Evolutionary conservation across 2,113 vertebrate genomes (phyloP), one percentile per base, ranked within the genome.

Genomic region (Sula dactylatra): DNA sequence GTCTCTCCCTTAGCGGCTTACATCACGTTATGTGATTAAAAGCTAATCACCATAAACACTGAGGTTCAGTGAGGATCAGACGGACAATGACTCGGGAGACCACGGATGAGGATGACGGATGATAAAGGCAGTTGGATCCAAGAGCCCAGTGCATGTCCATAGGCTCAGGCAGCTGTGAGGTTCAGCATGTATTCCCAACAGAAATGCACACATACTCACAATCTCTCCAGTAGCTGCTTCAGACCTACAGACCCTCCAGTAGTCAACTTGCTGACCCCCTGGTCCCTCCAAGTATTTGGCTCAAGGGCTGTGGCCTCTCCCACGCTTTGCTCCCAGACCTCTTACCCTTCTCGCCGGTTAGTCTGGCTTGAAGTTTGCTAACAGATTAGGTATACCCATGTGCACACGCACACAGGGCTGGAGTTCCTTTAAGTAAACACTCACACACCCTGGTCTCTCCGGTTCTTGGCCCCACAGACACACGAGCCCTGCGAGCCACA

Each of bases 401-500:
- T 13, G 38, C 21, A 16, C n/a, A 17, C 9, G 25, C 7, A 18
- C 13, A 7, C 12, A 38, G 83, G 55, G n/a, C 14, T 27, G 32
- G 19, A 11, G 24, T 1, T 81, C 62, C 47, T 54, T 54, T 20
- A 40, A 31, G 64, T 85, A 36, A 73, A 34, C 47, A 34, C 21
- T 22, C 56, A 21, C 25, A 21, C 14, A 2, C 11, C 32, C 49
- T 26, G 50, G 3, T 40, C 10, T 49, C n/a, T 31, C 17, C 14
- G 5, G 38, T 4, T 21, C 29, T 44, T 59, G 69, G 12, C 8
- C 18, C 11, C 65, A 84, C 26, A 24, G 42, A 34, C 27, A 64
- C 42, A 44, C 0, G 1, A 77, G 14, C 44, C 22, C 31, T 29
- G 26, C 16, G 31, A 62, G 27, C 31, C 56, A 58, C 0, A 0